phyloP scores from a whole-genome alignment of 2,888 invertebrate genomes.

The Desoria tigrina region DNA sequence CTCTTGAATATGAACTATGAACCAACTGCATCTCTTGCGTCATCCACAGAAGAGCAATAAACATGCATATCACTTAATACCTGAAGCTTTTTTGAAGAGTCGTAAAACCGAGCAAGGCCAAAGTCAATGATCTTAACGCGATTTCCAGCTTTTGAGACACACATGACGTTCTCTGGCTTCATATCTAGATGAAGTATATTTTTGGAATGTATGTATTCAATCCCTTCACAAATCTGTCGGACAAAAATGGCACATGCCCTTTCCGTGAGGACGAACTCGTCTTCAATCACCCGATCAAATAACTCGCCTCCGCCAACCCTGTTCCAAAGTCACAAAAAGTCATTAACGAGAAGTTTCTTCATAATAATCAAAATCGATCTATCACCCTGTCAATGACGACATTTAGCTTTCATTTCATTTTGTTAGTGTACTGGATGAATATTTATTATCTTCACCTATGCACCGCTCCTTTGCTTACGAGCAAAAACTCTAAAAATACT shows the following conservation, averaged over 20 bases:
- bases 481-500: too few relatives aligned
- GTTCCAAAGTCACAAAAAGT: slow-evolving; percentile 28
- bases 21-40: too few relatives aligned
- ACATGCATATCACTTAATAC: slow-evolving; percentile 27
- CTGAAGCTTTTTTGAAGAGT: slow-evolving; percentile 87
- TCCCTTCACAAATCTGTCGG: slow-evolving; percentile 96
- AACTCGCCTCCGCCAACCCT: slow-evolving; percentile 98
- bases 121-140: slow-evolving; percentile 98
- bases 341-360: too few relatives aligned
- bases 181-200: slow-evolving; percentile 95
- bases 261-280: slow-evolving; percentile 95
- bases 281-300: slow-evolving; percentile 97
- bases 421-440: slow-evolving; percentile 13
- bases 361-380: too few relatives aligned
- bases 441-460: too few relatives aligned
- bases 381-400: background rate
- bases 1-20: background rate
- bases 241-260: slow-evolving; percentile 94
- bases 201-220: slow-evolving; percentile 94
- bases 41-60: too few relatives aligned
- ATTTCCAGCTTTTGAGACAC: slow-evolving; percentile 93
- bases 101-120: slow-evolving; percentile 88
- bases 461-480: too few relatives aligned
- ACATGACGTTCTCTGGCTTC: slow-evolving; percentile 99
- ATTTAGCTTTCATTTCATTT: background rate